Evolutionary conservation across 2,113 vertebrate genomes (phyloP).

Genomic region (Larimichthys crocea): DNA sequence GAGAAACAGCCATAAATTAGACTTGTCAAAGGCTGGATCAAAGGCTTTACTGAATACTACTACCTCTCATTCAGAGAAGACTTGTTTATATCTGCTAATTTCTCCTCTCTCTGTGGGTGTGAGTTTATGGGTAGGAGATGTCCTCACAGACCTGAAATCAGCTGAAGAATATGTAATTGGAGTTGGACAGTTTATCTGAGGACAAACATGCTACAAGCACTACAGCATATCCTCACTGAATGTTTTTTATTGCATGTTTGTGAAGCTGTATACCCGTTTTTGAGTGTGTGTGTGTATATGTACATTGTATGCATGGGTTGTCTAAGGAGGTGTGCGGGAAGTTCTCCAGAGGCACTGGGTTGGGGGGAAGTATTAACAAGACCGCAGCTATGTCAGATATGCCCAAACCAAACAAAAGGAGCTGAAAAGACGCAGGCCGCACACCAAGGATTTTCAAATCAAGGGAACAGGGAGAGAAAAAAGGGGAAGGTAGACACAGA

Average conservation of each 20-base stretch:
- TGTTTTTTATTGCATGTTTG: background rate
- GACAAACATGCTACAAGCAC: slow-evolving; percentile 2
- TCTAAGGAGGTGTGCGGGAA: slow-evolving; percentile 34
- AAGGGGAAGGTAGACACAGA: slow-evolving; percentile 7
- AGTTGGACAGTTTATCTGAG: slow-evolving; percentile 34
- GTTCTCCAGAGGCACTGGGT: slow-evolving; percentile 50
- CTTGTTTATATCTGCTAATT: slow-evolving; percentile 59
- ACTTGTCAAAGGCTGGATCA: slow-evolving; percentile 69
- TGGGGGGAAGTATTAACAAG: slow-evolving; percentile 54
- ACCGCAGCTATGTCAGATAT: slow-evolving; percentile 67
- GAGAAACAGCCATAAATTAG: slow-evolving; percentile 62
- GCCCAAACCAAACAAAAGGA: slow-evolving; percentile 50
- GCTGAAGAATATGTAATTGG: slow-evolving; percentile 2
- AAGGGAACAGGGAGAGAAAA: slow-evolving; percentile 26
- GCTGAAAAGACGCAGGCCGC: slow-evolving; percentile 34
- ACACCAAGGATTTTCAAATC: slow-evolving; percentile 24
- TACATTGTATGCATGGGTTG: background rate
- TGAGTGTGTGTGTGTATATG: background rate
- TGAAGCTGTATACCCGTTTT: background rate
- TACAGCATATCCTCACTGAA: too few species aligned
- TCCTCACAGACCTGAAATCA: slow-evolving; percentile 23
- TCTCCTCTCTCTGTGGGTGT: slow-evolving; percentile 20
- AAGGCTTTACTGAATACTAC: slow-evolving; percentile 55
- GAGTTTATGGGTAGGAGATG: slow-evolving; percentile 11
- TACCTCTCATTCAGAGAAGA: slow-evolving; percentile 50